A percentile compares a stretch with the other conserved stretches of the same genome.
These are phyloP conservation scores for Epinephelus cyanopodus DNA, from an alignment of 2,113 vertebrate genomes.

Conservation along the genomic window DNA sequence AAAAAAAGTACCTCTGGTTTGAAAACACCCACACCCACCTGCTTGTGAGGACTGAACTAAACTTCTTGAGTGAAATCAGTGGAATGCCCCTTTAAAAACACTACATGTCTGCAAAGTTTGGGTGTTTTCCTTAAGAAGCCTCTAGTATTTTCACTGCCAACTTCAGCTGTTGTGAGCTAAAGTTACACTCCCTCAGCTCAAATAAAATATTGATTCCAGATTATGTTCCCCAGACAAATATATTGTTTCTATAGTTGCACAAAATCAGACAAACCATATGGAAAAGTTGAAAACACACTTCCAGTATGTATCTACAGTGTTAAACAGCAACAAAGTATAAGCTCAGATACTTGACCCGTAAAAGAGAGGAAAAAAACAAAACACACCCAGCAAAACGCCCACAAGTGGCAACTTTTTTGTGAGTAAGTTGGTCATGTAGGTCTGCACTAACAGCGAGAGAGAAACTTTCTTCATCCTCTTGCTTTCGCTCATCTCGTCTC, in stretches of 20 bases:
- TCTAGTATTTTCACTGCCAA: not conserved
- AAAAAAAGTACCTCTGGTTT: too few relatives aligned
- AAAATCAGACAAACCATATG: not conserved
- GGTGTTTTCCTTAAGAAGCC: not conserved
- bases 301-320: not conserved
- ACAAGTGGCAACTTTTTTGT: not conserved
- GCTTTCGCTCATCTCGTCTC: not conserved
- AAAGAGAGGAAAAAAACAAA: not conserved
- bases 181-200: not conserved
- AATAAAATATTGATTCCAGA: not conserved
- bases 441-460: not conserved
- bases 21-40: too few relatives aligned
- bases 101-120: not conserved
- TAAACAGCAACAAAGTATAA: not conserved
- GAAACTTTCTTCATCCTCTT: not conserved
- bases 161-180: not conserved
- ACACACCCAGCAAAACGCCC: not conserved
- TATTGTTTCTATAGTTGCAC: not conserved
- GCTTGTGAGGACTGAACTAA: too few relatives aligned
- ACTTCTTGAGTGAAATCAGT: too few relatives aligned
- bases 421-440: not conserved
- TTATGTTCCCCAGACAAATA: not conserved
- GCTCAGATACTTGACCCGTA: not conserved
- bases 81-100: too few relatives aligned
- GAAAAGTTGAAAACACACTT: not conserved